phyloP scores from a whole-genome alignment of 2,888 invertebrate species.

The Campoletis raptor region DNA sequence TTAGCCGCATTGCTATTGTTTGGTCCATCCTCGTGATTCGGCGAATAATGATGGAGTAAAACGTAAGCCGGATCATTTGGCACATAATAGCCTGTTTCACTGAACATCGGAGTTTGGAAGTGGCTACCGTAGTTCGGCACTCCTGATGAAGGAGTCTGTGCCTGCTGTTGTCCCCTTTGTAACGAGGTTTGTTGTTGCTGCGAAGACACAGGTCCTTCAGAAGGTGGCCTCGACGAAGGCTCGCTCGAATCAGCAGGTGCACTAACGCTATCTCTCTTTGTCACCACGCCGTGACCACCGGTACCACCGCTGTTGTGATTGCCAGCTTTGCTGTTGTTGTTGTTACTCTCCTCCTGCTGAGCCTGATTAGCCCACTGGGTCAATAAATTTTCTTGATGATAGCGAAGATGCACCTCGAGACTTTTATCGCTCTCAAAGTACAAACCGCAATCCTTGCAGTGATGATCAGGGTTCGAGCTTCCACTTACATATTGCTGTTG shows the following conservation, averaged over 20 bases:
- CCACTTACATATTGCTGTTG: slow-evolving; percentile 84
- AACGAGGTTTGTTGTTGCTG: slow-evolving; percentile 83
- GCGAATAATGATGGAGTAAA: slow-evolving; percentile 83
- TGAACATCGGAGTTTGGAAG: slow-evolving; percentile 78
- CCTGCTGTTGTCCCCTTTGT: slow-evolving; percentile 71
- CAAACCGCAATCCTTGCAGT: slow-evolving; percentile 92
- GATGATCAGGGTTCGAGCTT: slow-evolving; percentile 86
- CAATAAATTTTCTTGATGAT: slow-evolving; percentile 91
- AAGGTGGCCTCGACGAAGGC: slow-evolving; percentile 86
- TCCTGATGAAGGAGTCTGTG: slow-evolving; percentile 50
- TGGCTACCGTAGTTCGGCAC: slow-evolving; percentile 74
- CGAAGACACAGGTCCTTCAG: slow-evolving; percentile 86
- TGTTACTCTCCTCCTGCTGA: slow-evolving; percentile 88
- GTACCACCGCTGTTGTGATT: slow-evolving; percentile 87
- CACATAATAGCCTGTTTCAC: slow-evolving; percentile 79
- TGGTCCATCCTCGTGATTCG: slow-evolving; percentile 86
- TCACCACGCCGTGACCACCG: slow-evolving; percentile 86
- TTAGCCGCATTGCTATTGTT: slow-evolving; percentile 84
- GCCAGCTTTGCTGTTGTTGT: slow-evolving; percentile 87
- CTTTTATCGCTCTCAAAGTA: slow-evolving; percentile 91
- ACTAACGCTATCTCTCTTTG: slow-evolving; percentile 85
- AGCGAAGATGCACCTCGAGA: slow-evolving; percentile 92
- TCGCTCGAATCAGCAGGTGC: slow-evolving; percentile 92
- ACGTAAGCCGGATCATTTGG: slow-evolving; percentile 81
- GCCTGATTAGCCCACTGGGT: slow-evolving; percentile 90